Conservation (phyloP, 2,888 invertebrate species). For the Hyalella azteca region DNA sequence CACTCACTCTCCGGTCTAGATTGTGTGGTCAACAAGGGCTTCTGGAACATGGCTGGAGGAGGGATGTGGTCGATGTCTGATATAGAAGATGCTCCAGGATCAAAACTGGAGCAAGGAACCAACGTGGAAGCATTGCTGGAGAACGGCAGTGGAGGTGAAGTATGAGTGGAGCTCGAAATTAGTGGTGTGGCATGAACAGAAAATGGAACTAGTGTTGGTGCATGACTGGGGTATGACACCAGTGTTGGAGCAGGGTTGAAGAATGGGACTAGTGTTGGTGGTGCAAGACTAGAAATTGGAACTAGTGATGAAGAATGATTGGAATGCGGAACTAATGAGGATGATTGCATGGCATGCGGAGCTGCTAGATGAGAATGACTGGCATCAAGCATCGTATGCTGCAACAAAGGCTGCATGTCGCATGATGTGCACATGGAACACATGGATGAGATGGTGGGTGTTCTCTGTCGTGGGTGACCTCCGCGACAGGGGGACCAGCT, state of each 20-base stretch:
- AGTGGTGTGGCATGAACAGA: not conserved
- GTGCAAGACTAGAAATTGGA: no score
- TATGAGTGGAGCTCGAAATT: not conserved
- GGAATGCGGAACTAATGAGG: not conserved
- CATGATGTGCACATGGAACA: not conserved
- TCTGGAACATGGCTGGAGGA: slow-evolving; percentile 4
- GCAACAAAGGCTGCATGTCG: not conserved
- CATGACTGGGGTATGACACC: not conserved
- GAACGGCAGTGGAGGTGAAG: not conserved
- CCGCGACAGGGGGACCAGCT: not conserved
- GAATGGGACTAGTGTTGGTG: no score
- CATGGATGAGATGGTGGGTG: not conserved
- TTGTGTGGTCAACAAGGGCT: no score
- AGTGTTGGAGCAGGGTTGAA: no score
- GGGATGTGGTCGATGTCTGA: slow-evolving; percentile 3
- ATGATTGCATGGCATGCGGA: not conserved
- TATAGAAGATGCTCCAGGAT: not conserved
- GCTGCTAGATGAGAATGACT: not conserved
- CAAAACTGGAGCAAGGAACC: not conserved
- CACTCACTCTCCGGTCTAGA: no score
- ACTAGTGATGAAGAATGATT: not conserved
- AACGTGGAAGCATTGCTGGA: not conserved
- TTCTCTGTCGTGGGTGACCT: not conserved
- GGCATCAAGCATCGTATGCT: not conserved
- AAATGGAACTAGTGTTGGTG: not conserved